Evolutionary conservation across 2,113 vertebrate genomes (phyloP).

Genomic region (Diadophis punctatus): DNA sequence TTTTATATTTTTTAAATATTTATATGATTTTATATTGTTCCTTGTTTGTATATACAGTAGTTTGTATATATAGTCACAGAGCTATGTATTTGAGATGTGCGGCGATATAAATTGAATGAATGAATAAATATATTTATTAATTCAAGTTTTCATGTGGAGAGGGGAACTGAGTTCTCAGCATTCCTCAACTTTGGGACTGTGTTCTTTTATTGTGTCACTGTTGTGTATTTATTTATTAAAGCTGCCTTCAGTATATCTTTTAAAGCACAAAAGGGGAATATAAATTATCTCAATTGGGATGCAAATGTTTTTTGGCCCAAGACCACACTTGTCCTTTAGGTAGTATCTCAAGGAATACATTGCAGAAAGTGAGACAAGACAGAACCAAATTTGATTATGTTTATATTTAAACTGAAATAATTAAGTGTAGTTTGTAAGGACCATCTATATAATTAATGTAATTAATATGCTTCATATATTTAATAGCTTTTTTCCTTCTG

Average conservation of each 20-base stretch:
- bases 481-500: neutral
- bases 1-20: neutral
- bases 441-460: neutral
- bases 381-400: neutral
- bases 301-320: neutral
- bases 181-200: neutral
- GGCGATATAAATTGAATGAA: neutral
- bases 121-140: neutral
- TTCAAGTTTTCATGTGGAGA: neutral
- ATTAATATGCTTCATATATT: neutral
- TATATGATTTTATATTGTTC: neutral
- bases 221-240: neutral
- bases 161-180: neutral
- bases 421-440: neutral
- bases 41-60: neutral
- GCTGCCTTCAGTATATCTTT: neutral
- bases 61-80: too few species aligned
- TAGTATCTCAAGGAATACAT: neutral
- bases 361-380: neutral
- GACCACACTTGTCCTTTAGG: neutral
- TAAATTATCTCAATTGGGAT: neutral
- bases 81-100: neutral
- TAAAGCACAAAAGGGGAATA: neutral
- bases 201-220: neutral
- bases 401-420: neutral